Evolutionary conservation across 1,140 invertebrate species (phyloP).

Genomic region (Rhagoletis zephyria): DNA sequence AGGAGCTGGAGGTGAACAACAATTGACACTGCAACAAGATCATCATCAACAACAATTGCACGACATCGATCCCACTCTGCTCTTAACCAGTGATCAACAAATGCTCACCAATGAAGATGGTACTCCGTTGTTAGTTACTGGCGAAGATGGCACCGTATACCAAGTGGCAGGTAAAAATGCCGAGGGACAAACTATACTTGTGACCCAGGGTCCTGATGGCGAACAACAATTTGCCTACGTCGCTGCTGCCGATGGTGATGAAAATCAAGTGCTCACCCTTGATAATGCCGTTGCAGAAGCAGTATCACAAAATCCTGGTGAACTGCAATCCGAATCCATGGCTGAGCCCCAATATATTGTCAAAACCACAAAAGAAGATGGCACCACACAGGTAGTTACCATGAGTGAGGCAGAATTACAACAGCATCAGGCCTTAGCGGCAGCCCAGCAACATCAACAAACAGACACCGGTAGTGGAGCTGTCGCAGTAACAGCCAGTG

Average conservation of each 20-base stretch:
- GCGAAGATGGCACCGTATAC: conserved; percentile 77
- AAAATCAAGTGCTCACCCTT: conserved; percentile 77
- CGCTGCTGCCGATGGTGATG: conserved; percentile 78
- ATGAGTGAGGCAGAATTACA: conserved; percentile 66
- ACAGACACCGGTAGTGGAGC: conserved; percentile 34
- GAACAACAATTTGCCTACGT: conserved; percentile 82
- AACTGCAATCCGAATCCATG: conserved; percentile 64
- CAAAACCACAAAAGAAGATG: conserved; percentile 75
- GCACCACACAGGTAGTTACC: conserved; percentile 63
- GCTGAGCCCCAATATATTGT: conserved; percentile 75
- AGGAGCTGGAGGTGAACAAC: conserved; percentile 58
- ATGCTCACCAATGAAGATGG: conserved; percentile 72
- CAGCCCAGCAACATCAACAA: conserved; percentile 62
- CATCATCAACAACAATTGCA: conserved; percentile 67
- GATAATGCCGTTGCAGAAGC: conserved; percentile 79
- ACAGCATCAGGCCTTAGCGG: conserved; percentile 73
- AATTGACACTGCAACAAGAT: conserved; percentile 62
- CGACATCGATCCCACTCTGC: conserved; percentile 64
- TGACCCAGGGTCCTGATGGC: conserved; percentile 80
- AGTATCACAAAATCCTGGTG: conserved; percentile 66
- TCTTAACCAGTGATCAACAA: conserved; percentile 66
- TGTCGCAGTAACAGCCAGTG: conserved; percentile 8
- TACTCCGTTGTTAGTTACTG: conserved; percentile 78
- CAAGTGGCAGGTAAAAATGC: conserved; percentile 84
- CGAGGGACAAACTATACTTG: conserved; percentile 81